These are phyloP conservation scores for Therioaphis trifolii DNA, from an alignment of 2,888 invertebrate species.

Conservation along the genomic window DNA sequence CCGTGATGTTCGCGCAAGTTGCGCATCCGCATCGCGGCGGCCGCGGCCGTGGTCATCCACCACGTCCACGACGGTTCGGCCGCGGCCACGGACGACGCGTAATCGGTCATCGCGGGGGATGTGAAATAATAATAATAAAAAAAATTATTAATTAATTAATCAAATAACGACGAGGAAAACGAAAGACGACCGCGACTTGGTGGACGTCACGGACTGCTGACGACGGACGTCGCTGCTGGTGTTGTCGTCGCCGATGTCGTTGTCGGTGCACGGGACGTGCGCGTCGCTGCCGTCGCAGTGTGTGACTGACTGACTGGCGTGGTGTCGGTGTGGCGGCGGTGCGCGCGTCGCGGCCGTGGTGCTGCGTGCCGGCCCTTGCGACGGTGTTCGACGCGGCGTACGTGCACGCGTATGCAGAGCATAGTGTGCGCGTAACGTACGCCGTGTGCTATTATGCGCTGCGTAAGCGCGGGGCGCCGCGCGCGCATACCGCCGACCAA, in stretches of 20 bases:
- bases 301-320: background rate
- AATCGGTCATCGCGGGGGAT: conserved; percentile 1
- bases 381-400: background rate
- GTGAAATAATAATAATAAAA: background rate
- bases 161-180: too few relatives aligned
- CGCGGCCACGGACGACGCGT: background rate
- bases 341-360: background rate
- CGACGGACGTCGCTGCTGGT: background rate
- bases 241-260: background rate
- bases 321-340: background rate
- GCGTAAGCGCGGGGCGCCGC: background rate
- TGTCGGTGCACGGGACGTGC: background rate
- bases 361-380: background rate
- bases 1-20: background rate
- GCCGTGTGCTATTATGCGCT: background rate
- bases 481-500: conserved; percentile 12
- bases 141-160: background rate
- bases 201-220: background rate
- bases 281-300: background rate
- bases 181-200: background rate
- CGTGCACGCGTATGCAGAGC: background rate
- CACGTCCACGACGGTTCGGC: conserved; percentile 48
- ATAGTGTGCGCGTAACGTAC: too few relatives aligned
- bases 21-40: conserved; percentile 13
- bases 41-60: conserved; percentile 42